Conservation (phyloP, 2,888 invertebrate species). For the Hyposoter didymator region DNA sequence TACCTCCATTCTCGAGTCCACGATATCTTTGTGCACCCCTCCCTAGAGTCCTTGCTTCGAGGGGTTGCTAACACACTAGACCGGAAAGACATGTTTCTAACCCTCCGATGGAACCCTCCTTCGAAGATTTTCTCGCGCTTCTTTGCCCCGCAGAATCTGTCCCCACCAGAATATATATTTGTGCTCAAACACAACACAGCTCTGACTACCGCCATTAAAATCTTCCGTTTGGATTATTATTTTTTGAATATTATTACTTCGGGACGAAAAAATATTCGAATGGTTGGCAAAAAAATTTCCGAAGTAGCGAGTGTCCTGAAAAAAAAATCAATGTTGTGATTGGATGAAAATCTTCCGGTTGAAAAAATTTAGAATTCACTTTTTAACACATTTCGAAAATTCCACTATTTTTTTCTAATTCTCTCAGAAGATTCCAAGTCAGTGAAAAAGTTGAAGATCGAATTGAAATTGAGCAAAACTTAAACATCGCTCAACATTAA, state of each 20-base stretch:
- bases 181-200: neutral
- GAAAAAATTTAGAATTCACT: too few relatives aligned
- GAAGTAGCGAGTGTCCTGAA: neutral
- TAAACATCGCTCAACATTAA: too few relatives aligned
- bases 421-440: too few relatives aligned
- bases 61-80: slow-evolving; percentile 50
- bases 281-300: neutral
- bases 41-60: slow-evolving; percentile 54
- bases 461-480: too few relatives aligned
- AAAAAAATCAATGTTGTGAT: too few relatives aligned
- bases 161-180: neutral
- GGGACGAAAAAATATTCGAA: neutral
- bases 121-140: neutral
- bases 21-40: slow-evolving; percentile 56
- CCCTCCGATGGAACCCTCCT: slow-evolving; percentile 4
- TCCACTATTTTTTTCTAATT: too few relatives aligned
- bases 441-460: too few relatives aligned
- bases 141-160: neutral
- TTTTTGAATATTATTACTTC: neutral
- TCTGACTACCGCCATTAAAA: neutral
- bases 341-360: too few relatives aligned
- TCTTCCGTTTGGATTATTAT: neutral
- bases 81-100: slow-evolving; percentile 46
- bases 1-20: slow-evolving; percentile 58
- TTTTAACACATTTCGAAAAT: too few relatives aligned